A percentile compares a stretch with the other conserved stretches of the same genome.
phyloP scores from a whole-genome alignment of 2,888 invertebrate species.

The Apomyelois bistriatella region DNA sequence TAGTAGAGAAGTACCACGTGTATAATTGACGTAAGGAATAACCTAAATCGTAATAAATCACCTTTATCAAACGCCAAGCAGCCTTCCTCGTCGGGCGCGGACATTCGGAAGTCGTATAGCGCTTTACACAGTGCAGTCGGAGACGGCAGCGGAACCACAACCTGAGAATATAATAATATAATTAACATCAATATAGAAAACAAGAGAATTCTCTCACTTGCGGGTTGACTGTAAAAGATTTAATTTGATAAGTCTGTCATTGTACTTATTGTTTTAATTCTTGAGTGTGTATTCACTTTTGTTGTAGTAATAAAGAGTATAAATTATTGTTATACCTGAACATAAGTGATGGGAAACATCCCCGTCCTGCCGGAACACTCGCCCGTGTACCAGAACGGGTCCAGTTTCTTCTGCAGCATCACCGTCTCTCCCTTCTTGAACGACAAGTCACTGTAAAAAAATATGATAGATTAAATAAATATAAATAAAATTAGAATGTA shows the following conservation, averaged over 20 bases:
- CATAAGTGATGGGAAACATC: constrained; percentile 91
- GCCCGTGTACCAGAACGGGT: constrained; percentile 92
- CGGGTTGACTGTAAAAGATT: no score
- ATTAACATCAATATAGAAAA: no score
- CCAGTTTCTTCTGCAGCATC: constrained; percentile 87
- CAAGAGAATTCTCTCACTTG: background rate
- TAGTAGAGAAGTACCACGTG: no score
- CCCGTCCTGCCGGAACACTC: constrained; percentile 89
- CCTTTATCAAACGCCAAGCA: constrained; percentile 95
- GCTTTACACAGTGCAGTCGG: constrained; percentile 93
- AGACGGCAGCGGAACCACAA: constrained; percentile 88
- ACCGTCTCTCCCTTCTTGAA: constrained; percentile 93
- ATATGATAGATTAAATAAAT: no score
- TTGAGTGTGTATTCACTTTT: no score
- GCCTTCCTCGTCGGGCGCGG: constrained; percentile 94
- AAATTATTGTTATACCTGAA: constrained; percentile 88
- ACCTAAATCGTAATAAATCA: constrained; percentile 20
- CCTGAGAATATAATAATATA: constrained; percentile 60
- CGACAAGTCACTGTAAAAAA: constrained; percentile 84
- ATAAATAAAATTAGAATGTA: no score
- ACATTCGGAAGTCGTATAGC: constrained; percentile 93
- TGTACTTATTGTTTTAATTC: no score
- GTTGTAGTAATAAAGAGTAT: no score
- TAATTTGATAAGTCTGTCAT: no score
- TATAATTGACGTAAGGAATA: background rate